A percentile compares a stretch with the other conserved stretches of the same genome.
phyloP scores from a whole-genome alignment of 1,140 invertebrate genomes.

The Antheraea mylitta region DNA sequence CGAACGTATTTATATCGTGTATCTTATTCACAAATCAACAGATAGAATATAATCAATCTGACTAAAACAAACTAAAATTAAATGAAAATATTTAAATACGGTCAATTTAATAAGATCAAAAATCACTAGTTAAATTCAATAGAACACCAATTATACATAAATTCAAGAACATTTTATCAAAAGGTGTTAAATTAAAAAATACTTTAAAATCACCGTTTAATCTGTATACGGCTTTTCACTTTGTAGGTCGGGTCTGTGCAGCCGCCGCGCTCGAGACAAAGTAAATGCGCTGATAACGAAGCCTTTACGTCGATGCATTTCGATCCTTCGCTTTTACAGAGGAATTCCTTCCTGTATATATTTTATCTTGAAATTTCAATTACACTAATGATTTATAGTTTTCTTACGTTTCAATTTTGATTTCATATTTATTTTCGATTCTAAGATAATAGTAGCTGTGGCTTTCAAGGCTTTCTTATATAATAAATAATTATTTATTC shows the following conservation, averaged over 20 bases:
- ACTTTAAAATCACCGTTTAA: not conserved
- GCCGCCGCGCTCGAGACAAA: not conserved
- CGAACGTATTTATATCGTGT: too few relatives aligned
- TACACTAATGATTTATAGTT: not conserved
- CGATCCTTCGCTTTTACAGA: slow-evolving; percentile 2
- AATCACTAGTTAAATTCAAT: too few relatives aligned
- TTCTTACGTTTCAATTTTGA: too few relatives aligned
- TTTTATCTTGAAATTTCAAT: not conserved
- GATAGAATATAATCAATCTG: too few relatives aligned
- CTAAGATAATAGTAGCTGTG: too few relatives aligned
- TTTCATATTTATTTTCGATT: not conserved
- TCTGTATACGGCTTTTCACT: not conserved
- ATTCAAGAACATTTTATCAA: not conserved
- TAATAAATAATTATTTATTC: too few relatives aligned
- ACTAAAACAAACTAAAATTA: too few relatives aligned
- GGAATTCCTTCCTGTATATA: not conserved
- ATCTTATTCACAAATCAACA: too few relatives aligned
- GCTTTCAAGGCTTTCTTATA: too few relatives aligned
- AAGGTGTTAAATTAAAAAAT: slow-evolving; percentile 1
- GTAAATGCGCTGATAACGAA: slow-evolving; percentile 2
- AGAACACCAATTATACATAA: too few relatives aligned
- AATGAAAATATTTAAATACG: too few relatives aligned
- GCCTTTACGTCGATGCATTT: not conserved
- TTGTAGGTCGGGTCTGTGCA: not conserved
- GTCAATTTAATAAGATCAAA: too few relatives aligned